Evolutionary conservation across 2,888 invertebrate species (phyloP), one percentile per base, ranked within the genome.

Genomic region (Drymonia ruficornis): DNA sequence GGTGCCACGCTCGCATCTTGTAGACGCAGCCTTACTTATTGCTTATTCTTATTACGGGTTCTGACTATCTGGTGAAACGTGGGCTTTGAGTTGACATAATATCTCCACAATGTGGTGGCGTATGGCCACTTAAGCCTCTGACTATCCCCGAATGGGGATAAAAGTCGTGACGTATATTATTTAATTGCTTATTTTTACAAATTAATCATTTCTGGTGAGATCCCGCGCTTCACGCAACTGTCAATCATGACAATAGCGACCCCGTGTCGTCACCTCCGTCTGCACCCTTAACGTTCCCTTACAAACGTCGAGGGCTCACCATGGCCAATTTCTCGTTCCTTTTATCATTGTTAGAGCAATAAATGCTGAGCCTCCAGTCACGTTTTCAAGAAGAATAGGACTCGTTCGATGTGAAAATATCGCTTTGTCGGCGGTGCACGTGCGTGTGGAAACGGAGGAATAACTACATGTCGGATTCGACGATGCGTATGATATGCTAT

Each of bases 321-420:
- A 67, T 50, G 54, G 54, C 57, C 67, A 62, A 71, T 70, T 61
- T 61, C 56, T 57, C 55, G 15, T 16, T 56, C 59, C 61, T 50
- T 54, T 55, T 65, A 64, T 58, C 58, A 63, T 65, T 70, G 67
- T 70, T 70, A 66, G 61, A 46, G 11, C 44, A 44, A 55, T 53
- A 62, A 61, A 66, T 59, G n/a, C 18, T 15, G 31, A 40, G 44
- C 15, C 36, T 29, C n/a, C 43, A 44, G 55, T 51, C 62, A 70
- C 60, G 59, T 64, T 50, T 52, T 8, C 29, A 31, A 56, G 55
- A 59, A 53, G 56, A 57, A 69, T 70, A 50, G 67, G 59, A 61
- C 55, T 54, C 52, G 60, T 51, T 45, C 40, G 53, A 61, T 53
- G 55, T 46, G 50, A 55, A 70, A 47, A 67, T 67, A 67, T 64